Percentiles rank a stretch among this genome's conserved stretches.
These are phyloP conservation scores for Drosophila recens DNA, from an alignment of 2,888 invertebrate species.

Conservation along the genomic window DNA sequence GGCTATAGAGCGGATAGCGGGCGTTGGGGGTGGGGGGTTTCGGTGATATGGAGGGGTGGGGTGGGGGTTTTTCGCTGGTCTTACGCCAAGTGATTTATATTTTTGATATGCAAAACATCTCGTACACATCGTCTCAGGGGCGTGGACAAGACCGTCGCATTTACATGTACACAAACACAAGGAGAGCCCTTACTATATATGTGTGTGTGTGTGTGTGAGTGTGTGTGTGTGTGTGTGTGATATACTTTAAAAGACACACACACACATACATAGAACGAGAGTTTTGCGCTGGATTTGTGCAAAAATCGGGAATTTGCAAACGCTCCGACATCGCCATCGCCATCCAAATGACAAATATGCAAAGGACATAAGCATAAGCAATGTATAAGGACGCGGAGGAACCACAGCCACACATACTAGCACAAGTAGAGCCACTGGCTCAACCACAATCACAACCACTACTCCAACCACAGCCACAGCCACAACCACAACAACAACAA, in stretches of 20 bases:
- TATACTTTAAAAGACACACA: slow-evolving; percentile 8
- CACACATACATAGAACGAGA: slow-evolving; percentile 23
- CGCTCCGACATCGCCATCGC: slow-evolving; percentile 47
- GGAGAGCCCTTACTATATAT: neutral
- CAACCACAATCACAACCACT: slow-evolving; percentile 12
- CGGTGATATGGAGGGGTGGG: neutral
- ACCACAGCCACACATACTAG: slow-evolving; percentile 11
- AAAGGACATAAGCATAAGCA: slow-evolving; percentile 80
- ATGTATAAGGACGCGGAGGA: slow-evolving; percentile 58
- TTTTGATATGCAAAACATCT: slow-evolving; percentile 81
- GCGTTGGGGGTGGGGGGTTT: neutral
- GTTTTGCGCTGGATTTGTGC: slow-evolving; percentile 69
- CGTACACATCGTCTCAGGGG: slow-evolving; percentile 66
- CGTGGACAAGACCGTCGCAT: slow-evolving; percentile 70
- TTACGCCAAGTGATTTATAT: slow-evolving; percentile 81
- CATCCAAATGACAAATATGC: slow-evolving; percentile 77
- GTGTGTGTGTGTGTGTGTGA: neutral
- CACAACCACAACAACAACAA: neutral
- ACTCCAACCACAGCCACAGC: slow-evolving; percentile 1
- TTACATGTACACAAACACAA: slow-evolving; percentile 49
- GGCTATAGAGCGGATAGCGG: too few species aligned
- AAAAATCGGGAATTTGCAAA: slow-evolving; percentile 77
- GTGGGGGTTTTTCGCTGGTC: slow-evolving; percentile 59
- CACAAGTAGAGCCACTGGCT: slow-evolving; percentile 6
- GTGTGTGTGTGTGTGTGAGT: neutral